Base-by-base conservation (phyloP, 2,113 vertebrate species). In the Rhinichthys klamathensis region DNA sequence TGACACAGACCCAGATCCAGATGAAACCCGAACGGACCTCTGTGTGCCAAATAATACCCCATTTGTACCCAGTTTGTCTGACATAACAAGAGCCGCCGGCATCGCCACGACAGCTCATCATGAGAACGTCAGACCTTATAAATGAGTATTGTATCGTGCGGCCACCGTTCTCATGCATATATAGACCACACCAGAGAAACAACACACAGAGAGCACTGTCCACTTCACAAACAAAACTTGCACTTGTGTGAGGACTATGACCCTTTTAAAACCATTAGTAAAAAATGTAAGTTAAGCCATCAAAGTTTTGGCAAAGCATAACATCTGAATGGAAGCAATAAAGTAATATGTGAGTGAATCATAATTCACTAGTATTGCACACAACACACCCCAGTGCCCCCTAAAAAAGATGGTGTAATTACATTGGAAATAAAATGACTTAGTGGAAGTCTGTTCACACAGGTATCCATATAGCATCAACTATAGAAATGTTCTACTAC, bases 1-100 rank as follows among this genome's bases (percentile, higher is more conserved):
- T 95, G 96, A 96, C 96, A 96, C 89, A 90, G 92, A 96, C 95
- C 94, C 96, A 92, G 93, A 94, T 89, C 95, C 95, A 93, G 94
- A 95, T 94, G 96, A 96, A 94, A 93, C 93, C 92, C 92, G 95
- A 96, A 97, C 96, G 93, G 96, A 95, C 94, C 95, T 95, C 96
- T 95, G 94, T 81, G 84, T 92, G 94, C 92, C 95, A 96, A 98
- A 98, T 97, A 98, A 98, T 96, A 93, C 94, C 51, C 95, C 95
- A 95, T 96, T 97, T 97, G 95, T 96, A 93, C 94, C 93, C 95
- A 95, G 96, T 97, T 97, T 96, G 95, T 95, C 96, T 94, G 91
- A 94, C 93, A 93, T 95, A 96, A 96, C 94, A 96, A 96, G 95
- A 96, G 95, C 95, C 95, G 95, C 95, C 93, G 92, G 93, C 93